Evolutionary conservation across 2,888 invertebrate species (phyloP).

Genomic region (Temnothorax ravouxi): DNA sequence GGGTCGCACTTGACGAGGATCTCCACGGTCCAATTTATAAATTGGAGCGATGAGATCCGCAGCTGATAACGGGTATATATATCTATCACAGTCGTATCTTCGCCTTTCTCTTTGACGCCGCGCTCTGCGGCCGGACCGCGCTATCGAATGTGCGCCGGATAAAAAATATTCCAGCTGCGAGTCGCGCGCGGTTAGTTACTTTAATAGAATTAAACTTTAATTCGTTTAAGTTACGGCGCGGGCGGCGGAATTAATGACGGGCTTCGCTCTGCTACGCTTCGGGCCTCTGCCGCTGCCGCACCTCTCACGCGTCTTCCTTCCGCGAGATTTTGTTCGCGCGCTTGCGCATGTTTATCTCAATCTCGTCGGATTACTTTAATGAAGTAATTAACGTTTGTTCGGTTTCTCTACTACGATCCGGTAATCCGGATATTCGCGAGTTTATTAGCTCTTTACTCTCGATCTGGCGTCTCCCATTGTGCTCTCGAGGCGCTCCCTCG

Average conservation of each 20-base stretch:
- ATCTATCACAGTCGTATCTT: background rate
- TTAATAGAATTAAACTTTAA: slow-evolving; percentile 58
- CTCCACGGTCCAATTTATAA: slow-evolving; percentile 65
- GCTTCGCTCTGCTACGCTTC: slow-evolving; percentile 36
- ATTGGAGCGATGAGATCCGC: slow-evolving; percentile 53
- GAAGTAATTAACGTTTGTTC: slow-evolving; percentile 57
- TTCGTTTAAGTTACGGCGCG: slow-evolving; percentile 38
- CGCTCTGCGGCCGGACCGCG: slow-evolving; percentile 2
- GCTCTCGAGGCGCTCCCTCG: slow-evolving; percentile 3
- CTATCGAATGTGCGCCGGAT: slow-evolving; percentile 31
- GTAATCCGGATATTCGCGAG: slow-evolving; percentile 46
- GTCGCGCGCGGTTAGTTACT: slow-evolving; percentile 52
- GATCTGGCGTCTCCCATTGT: background rate
- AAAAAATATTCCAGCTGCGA: slow-evolving; percentile 53
- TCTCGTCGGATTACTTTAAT: slow-evolving; percentile 54
- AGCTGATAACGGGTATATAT: background rate
- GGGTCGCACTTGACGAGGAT: slow-evolving; percentile 43
- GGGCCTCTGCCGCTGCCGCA: slow-evolving; percentile 2
- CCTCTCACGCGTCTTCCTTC: slow-evolving; percentile 19
- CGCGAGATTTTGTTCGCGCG: slow-evolving; percentile 41
- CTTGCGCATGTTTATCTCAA: slow-evolving; percentile 55
- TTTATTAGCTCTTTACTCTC: slow-evolving; percentile 49
- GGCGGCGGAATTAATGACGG: slow-evolving; percentile 40
- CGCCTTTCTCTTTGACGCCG: slow-evolving; percentile 24
- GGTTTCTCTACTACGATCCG: slow-evolving; percentile 27